Evolutionary conservation across 2,113 vertebrate species (phyloP).

Genomic region (Anoplopoma fimbria): DNA sequence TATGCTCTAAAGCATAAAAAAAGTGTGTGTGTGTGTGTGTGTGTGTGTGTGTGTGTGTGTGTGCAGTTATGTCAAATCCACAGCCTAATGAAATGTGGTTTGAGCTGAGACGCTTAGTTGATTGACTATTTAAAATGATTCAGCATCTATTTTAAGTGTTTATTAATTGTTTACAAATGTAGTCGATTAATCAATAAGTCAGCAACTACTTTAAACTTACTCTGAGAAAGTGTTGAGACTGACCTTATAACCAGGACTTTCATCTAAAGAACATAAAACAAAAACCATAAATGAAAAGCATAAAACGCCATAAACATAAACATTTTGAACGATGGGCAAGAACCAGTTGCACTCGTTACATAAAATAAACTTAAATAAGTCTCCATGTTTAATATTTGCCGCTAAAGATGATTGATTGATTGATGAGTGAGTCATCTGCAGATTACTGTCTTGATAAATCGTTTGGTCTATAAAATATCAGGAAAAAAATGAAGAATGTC

Average conservation of each 20-base stretch:
- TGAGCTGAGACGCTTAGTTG: background rate
- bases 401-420: background rate
- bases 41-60: background rate
- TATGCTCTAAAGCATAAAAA: constrained; percentile 24
- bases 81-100: constrained; percentile 13
- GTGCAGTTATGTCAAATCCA: constrained; percentile 2
- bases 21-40: background rate
- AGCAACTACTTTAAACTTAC: background rate
- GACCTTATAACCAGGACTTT: background rate
- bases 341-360: background rate
- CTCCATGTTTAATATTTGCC: background rate
- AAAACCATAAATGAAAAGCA: background rate
- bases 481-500: background rate
- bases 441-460: background rate
- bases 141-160: background rate
- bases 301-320: too few relatives aligned
- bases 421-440: background rate
- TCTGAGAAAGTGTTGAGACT: background rate
- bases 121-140: background rate
- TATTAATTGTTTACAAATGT: background rate
- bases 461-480: background rate
- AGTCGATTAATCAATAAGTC: background rate
- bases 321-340: too few relatives aligned
- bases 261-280: background rate
- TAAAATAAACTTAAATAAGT: background rate